Evolutionary conservation across 2,797 vertebrate genomes (phyloP).

Genomic region (Gymnothorax reevesii): DNA sequence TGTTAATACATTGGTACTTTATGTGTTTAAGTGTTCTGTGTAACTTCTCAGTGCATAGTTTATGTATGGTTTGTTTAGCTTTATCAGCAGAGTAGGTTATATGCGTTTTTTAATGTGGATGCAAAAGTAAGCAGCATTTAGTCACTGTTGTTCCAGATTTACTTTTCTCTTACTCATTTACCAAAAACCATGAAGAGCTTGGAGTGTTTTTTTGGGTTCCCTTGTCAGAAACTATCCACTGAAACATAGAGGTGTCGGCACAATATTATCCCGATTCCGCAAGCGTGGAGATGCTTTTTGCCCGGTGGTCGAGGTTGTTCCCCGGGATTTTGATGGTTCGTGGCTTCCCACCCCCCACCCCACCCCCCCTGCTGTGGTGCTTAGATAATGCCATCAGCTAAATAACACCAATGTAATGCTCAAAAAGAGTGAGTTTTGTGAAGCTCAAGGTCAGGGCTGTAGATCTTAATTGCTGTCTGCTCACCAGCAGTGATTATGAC

Average conservation of each 20-base stretch:
- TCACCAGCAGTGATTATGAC: too few species aligned
- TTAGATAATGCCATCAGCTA: too few species aligned
- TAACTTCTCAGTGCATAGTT: not conserved
- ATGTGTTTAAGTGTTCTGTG: not conserved
- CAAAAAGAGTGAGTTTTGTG: too few species aligned
- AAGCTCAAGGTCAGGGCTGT: too few species aligned
- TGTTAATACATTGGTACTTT: not conserved
- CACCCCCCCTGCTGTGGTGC: too few species aligned
- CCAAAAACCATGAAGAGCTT: not conserved
- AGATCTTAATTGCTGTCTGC: too few species aligned
- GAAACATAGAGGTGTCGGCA: not conserved
- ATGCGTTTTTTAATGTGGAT: constrained; percentile 22
- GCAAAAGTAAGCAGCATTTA: not conserved
- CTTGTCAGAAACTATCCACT: not conserved
- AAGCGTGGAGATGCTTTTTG: not conserved
- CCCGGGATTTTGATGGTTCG: too few species aligned
- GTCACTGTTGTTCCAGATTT: constrained; percentile 31
- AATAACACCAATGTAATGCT: too few species aligned
- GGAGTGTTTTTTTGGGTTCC: not conserved
- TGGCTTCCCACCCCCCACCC: too few species aligned
- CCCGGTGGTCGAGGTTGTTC: not conserved
- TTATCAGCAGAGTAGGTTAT: not conserved
- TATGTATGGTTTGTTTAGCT: constrained; percentile 22
- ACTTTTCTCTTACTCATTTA: not conserved
- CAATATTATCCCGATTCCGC: not conserved